Evolutionary conservation across 2,888 invertebrate species (phyloP).

Genomic region (Nephrotoma guestfalica): DNA sequence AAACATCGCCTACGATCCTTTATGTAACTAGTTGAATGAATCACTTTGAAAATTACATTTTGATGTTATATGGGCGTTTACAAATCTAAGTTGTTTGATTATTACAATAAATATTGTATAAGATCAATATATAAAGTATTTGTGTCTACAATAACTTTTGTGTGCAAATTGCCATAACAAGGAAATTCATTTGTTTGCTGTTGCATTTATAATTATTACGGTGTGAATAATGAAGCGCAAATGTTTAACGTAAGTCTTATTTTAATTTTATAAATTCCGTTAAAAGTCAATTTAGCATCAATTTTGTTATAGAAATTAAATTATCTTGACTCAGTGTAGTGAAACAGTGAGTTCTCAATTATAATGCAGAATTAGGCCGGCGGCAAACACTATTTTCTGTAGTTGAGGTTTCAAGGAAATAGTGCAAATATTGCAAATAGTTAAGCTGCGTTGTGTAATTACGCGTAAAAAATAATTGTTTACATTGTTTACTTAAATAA

Average conservation of each 20-base stretch:
- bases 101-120: background rate
- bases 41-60: background rate
- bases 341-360: too few species aligned
- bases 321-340: too few species aligned
- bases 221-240: background rate
- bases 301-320: too few species aligned
- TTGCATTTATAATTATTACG: background rate
- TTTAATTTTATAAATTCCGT: too few species aligned
- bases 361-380: too few species aligned
- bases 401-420: too few species aligned
- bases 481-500: too few species aligned
- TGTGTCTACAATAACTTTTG: background rate
- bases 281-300: too few species aligned
- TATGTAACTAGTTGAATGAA: background rate
- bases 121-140: background rate
- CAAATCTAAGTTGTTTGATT: background rate
- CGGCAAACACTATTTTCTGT: too few species aligned
- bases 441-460: too few species aligned
- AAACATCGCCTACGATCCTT: background rate
- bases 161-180: background rate
- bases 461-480: too few species aligned
- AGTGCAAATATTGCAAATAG: too few species aligned
- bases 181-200: background rate
- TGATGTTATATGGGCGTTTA: background rate
- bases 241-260: background rate